phyloP scores from a whole-genome alignment of 2,888 invertebrate species.

The Agrilus cyanescens region DNA sequence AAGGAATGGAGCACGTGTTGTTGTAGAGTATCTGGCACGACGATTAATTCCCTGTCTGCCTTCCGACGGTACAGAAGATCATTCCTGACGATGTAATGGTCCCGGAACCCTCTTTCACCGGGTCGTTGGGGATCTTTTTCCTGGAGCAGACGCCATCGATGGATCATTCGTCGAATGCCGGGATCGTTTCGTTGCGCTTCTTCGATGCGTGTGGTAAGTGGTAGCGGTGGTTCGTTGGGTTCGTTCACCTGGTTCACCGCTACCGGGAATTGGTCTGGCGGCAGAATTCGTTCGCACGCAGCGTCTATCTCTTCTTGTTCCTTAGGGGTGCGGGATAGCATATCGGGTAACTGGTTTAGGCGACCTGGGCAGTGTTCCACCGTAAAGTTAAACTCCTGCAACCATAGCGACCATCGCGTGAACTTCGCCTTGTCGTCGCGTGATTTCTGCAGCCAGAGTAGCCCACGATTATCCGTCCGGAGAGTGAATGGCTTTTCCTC shows the following conservation, averaged over 20 bases:
- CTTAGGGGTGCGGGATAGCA: constrained; percentile 10
- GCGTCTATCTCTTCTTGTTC: not conserved
- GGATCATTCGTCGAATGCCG: too few species aligned
- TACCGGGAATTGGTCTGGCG: not conserved
- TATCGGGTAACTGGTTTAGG: constrained; percentile 14
- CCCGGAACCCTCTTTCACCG: too few species aligned
- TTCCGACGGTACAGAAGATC: not conserved
- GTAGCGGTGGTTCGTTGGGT: not conserved
- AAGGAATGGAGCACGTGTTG: constrained; percentile 2
- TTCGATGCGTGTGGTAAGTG: not conserved
- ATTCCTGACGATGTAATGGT: not conserved
- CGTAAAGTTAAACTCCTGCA: constrained; percentile 14
- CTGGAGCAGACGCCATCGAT: too few species aligned
- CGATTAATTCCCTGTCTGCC: not conserved
- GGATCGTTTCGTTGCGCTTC: too few species aligned
- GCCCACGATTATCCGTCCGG: constrained; percentile 15
- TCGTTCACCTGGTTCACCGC: not conserved
- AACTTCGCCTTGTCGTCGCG: constrained; percentile 11
- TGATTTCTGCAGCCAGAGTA: constrained; percentile 13
- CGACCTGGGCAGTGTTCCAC: constrained; percentile 18
- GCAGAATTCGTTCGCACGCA: not conserved
- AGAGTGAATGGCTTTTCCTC: constrained; percentile 15
- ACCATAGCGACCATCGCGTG: constrained; percentile 12
- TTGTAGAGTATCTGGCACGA: not conserved
- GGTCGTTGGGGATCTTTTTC: too few species aligned